Percentiles rank a stretch among this genome's conserved stretches.
Conservation (phyloP, 2,888 invertebrate genomes). For the Barypeithes pellucidus region DNA sequence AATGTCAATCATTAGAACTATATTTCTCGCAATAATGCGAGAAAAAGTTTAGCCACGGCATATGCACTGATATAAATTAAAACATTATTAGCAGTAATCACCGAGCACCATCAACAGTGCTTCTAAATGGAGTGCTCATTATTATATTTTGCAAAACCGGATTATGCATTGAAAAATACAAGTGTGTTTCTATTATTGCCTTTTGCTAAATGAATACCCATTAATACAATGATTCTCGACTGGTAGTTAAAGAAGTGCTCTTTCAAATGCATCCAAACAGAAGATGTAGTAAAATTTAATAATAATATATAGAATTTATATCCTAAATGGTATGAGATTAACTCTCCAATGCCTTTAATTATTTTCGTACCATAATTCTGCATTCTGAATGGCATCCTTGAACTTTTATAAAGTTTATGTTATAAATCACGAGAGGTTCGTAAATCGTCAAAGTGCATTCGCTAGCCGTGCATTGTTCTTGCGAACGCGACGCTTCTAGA, state of each 20-base stretch:
- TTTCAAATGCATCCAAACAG: conserved; percentile 8
- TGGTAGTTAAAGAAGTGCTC: conserved; percentile 34
- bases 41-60: too few relatives aligned
- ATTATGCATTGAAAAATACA: not conserved
- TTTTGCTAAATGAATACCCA: conserved; percentile 25
- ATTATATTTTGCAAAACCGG: not conserved
- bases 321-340: conserved; percentile 28
- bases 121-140: not conserved
- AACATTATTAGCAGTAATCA: too few relatives aligned
- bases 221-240: conserved; percentile 26
- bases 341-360: conserved; percentile 19
- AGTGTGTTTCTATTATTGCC: conserved; percentile 5
- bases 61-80: too few relatives aligned
- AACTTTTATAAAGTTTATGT: conserved; percentile 35
- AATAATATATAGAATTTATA: conserved; percentile 21
- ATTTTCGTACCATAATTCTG: conserved; percentile 17
- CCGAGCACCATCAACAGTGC: not conserved
- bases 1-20: too few relatives aligned
- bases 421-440: conserved; percentile 28
- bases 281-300: not conserved
- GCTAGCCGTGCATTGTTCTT: conserved; percentile 28
- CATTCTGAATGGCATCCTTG: conserved; percentile 26
- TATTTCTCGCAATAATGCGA: too few relatives aligned
- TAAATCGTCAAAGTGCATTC: conserved; percentile 31
- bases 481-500: conserved; percentile 21